phyloP scores from a whole-genome alignment of 2,888 invertebrate genomes.

The Heliconius ismenius region DNA sequence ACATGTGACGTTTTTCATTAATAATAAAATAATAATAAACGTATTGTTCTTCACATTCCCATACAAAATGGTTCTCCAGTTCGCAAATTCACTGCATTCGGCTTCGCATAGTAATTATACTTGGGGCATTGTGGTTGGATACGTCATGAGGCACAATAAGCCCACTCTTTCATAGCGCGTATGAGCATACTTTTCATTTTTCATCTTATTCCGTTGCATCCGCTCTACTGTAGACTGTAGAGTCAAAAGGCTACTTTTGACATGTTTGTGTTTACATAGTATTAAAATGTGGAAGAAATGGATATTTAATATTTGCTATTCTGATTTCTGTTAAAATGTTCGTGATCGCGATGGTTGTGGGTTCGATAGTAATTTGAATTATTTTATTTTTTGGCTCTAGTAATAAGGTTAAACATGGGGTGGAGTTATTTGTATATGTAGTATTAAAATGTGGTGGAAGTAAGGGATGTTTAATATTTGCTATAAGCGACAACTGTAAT shows the following conservation, averaged over 20 bases:
- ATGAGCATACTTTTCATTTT: conserved; percentile 23
- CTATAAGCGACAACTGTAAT: too few relatives aligned
- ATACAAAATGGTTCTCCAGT: conserved; percentile 4
- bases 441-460: too few relatives aligned
- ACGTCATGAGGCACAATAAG: conserved; percentile 23
- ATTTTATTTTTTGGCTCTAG: too few relatives aligned
- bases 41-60: conserved; percentile 17
- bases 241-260: conserved; percentile 22
- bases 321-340: not conserved
- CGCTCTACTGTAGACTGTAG: conserved; percentile 1
- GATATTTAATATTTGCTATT: not conserved
- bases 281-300: not conserved
- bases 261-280: not conserved
- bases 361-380: too few relatives aligned
- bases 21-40: not conserved
- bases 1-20: conserved; percentile 21
- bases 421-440: too few relatives aligned
- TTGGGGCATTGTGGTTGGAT: conserved; percentile 22
- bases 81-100: conserved; percentile 22
- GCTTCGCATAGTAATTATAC: conserved; percentile 25
- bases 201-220: conserved; percentile 14
- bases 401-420: too few relatives aligned
- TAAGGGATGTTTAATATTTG: too few relatives aligned
- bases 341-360: too few relatives aligned
- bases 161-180: conserved; percentile 23